A percentile compares a stretch with the other conserved stretches of the same genome.
These are phyloP conservation scores for Rhynchophorus ferrugineus DNA, from an alignment of 1,140 invertebrate species.

Conservation along the genomic window DNA sequence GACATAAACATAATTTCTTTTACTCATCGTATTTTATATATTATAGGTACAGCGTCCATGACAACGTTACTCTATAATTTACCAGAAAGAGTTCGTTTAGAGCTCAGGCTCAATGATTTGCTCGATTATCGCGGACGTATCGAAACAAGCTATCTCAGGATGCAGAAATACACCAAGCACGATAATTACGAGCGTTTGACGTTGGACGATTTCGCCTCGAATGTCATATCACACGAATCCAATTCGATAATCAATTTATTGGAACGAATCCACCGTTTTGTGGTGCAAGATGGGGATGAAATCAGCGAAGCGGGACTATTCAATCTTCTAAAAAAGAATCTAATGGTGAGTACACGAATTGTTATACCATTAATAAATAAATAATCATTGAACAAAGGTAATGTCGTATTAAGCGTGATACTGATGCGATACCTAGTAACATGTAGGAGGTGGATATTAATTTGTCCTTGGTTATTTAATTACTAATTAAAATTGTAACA, in stretches of 20 bases:
- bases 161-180: conserved; percentile 45
- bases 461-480: too few relatives aligned
- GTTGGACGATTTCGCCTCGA: conserved; percentile 58
- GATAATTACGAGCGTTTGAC: conserved; percentile 51
- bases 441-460: too few relatives aligned
- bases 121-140: conserved; percentile 51
- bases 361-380: too few relatives aligned
- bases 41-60: conserved; percentile 31
- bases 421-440: too few relatives aligned
- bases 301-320: conserved; percentile 43
- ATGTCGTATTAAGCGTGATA: too few relatives aligned
- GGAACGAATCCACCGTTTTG: conserved; percentile 54
- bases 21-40: too few relatives aligned
- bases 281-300: conserved; percentile 43
- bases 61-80: conserved; percentile 37
- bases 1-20: background rate
- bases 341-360: conserved; percentile 43
- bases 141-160: conserved; percentile 47
- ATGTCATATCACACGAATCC: conserved; percentile 54
- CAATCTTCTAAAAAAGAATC: conserved; percentile 41
- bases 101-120: conserved; percentile 51
- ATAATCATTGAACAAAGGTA: too few relatives aligned
- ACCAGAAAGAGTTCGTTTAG: conserved; percentile 44
- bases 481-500: too few relatives aligned
- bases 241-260: conserved; percentile 56